Percentiles rank a stretch among this genome's conserved stretches.
Evolutionary conservation across 2,888 invertebrate genomes (phyloP).

Genomic region (Eremobia ochroleuca): DNA sequence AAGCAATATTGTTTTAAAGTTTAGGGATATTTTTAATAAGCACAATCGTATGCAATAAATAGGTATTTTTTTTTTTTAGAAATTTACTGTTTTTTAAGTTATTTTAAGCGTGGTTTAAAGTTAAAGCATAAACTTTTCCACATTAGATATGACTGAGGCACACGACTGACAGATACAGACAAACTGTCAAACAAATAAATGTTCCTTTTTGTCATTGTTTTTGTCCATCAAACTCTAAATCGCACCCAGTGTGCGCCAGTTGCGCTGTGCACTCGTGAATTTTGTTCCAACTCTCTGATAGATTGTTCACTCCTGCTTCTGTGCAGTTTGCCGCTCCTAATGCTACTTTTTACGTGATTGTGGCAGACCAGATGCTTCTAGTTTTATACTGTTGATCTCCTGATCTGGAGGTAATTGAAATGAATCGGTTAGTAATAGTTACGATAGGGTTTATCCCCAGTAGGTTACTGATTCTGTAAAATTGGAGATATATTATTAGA

Average conservation of each 20-base stretch:
- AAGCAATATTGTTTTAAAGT: not conserved
- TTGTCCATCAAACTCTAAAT: slow-evolving; percentile 18
- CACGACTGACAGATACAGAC: too few species aligned
- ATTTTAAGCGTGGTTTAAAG: not conserved
- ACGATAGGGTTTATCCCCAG: not conserved
- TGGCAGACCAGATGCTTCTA: slow-evolving; percentile 6
- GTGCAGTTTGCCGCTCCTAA: slow-evolving; percentile 52
- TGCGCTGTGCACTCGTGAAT: slow-evolving; percentile 61
- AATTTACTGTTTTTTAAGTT: not conserved
- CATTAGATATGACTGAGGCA: not conserved
- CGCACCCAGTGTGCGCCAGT: slow-evolving; percentile 35
- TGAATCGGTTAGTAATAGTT: slow-evolving; percentile 2
- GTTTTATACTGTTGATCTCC: slow-evolving; percentile 15
- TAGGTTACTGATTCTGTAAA: not conserved
- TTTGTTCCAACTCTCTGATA: slow-evolving; percentile 64
- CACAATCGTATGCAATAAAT: not conserved
- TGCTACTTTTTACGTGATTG: slow-evolving; percentile 55
- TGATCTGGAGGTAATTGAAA: slow-evolving; percentile 24
- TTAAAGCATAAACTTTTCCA: not conserved
- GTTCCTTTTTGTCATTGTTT: slow-evolving; percentile 11
- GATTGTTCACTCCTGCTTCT: slow-evolving; percentile 64
- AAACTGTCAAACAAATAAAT: not conserved
- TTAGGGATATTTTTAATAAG: not conserved
- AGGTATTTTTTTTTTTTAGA: not conserved
- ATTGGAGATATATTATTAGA: not conserved